phyloP scores from a whole-genome alignment of 2,797 vertebrate species.

The Tauraco hartlaubi region DNA sequence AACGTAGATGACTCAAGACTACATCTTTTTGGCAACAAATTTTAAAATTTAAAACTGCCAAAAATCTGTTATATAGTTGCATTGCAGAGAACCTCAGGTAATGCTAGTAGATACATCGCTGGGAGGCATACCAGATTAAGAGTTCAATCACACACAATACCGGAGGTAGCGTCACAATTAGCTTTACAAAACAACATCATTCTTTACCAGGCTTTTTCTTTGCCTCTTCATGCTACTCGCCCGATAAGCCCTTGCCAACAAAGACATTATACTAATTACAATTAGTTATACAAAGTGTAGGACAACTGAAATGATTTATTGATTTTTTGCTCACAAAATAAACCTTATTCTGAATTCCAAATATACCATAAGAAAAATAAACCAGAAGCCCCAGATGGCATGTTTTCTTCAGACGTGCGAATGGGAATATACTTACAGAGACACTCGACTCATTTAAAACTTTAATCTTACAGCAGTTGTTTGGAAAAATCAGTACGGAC shows the following conservation, averaged over 20 bases:
- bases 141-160: slow-evolving; percentile 56
- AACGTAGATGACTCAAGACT: neutral
- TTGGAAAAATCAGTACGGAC: neutral
- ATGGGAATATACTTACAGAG: neutral
- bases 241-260: slow-evolving; percentile 75
- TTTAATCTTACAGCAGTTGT: neutral
- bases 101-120: neutral
- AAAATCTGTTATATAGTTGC: neutral
- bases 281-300: slow-evolving; percentile 68
- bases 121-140: slow-evolving; percentile 56
- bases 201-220: slow-evolving; percentile 59
- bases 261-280: slow-evolving; percentile 76
- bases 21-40: neutral
- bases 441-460: slow-evolving; percentile 13
- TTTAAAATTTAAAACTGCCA: neutral
- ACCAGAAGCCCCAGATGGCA: slow-evolving; percentile 38
- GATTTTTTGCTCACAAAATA: slow-evolving; percentile 74
- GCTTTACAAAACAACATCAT: slow-evolving; percentile 44
- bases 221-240: slow-evolving; percentile 38
- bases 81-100: slow-evolving; percentile 35
- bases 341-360: slow-evolving; percentile 63
- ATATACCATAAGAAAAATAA: slow-evolving; percentile 59
- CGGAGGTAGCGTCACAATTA: slow-evolving; percentile 65
- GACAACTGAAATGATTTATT: slow-evolving; percentile 75
- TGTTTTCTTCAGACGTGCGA: slow-evolving; percentile 9